Base-by-base conservation (phyloP, 2,113 vertebrate species). In the Emydocephalus ijimae region DNA sequence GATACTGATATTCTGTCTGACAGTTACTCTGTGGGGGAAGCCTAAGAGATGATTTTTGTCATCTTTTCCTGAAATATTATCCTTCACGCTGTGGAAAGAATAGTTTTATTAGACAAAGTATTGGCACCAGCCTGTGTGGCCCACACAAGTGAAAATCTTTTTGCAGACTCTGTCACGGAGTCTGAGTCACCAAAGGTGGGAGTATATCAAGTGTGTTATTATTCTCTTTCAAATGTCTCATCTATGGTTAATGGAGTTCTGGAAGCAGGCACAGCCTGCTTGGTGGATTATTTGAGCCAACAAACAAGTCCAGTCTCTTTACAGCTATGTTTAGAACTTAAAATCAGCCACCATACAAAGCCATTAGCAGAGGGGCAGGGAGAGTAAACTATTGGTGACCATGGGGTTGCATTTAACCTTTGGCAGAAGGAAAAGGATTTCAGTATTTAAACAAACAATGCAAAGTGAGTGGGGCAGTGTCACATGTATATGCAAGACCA, bases 11-110 rank as follows among this genome's bases (percentile, higher is more conserved):
- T 92, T 90, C 39, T 90, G 59, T 90, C 29, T 85, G 39, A 39
- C 90, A 34, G 55, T 85, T 92, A 89, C 55, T n/a, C 20, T 92
- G 92, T 86, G 88, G 85, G 88, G 88, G 88, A 90, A 90, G 89
- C 12, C 14, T 54, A 90, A 0, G 6, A 92, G 74, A 92, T 92
- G 69, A 85, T 89, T 89, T 86, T 59, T 92, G 92, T 86, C 88
- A 86, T 92, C 55, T 85, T 61, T 90, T 90, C 43, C 88, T 86
- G 92, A 92, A 92, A 92, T 29, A 92, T 92, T 92, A 92, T 86
- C 92, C 74, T 90, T 86, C 92, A 92, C 9, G 26, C 50, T 90
- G 74, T 56, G 85, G 92, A 90, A 61, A 86, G 74, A n/a, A 92
- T 92, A 86, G 85, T 90, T 61, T 92, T 85, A 90, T 92, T 90